These are phyloP conservation scores for Heloderma charlesbogerti DNA, from an alignment of 2,113 vertebrate genomes.

Conservation along the genomic window DNA sequence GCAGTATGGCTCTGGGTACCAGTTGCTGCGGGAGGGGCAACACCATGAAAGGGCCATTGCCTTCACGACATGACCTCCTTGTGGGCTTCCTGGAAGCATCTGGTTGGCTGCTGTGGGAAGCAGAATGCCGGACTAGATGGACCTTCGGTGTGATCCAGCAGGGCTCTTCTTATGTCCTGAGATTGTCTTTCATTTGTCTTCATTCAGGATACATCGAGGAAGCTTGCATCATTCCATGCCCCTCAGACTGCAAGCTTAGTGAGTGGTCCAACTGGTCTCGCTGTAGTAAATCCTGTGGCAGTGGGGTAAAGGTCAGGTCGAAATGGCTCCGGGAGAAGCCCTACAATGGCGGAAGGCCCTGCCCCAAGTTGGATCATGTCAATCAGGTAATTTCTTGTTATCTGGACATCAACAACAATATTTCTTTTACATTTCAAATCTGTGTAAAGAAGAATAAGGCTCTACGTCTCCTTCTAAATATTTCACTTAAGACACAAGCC, in stretches of 20 bases:
- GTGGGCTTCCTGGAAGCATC: neutral
- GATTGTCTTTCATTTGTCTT: slow-evolving; percentile 54
- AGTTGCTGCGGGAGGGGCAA: neutral
- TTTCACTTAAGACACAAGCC: neutral
- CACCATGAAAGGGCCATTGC: neutral
- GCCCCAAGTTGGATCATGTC: slow-evolving; percentile 95
- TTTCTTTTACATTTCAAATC: neutral
- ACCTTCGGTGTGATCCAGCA: neutral
- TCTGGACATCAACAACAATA: neutral
- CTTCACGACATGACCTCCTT: neutral
- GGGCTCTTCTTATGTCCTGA: neutral
- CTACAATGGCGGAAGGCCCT: slow-evolving; percentile 95
- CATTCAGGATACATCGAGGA: slow-evolving; percentile 93
- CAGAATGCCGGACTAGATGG: neutral
- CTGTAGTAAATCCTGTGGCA: slow-evolving; percentile 98
- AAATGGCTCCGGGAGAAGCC: slow-evolving; percentile 98
- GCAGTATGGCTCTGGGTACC: neutral
- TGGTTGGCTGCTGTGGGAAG: neutral
- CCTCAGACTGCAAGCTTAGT: slow-evolving; percentile 97
- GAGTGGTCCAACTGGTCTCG: slow-evolving; percentile 99
- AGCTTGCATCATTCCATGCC: slow-evolving; percentile 96
- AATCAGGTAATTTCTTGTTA: slow-evolving; percentile 87
- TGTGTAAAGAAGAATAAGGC: neutral
- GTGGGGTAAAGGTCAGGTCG: slow-evolving; percentile 96
- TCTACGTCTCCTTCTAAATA: neutral